Conservation (phyloP, 2,888 invertebrate species). For the Heteropelma amictum region DNA sequence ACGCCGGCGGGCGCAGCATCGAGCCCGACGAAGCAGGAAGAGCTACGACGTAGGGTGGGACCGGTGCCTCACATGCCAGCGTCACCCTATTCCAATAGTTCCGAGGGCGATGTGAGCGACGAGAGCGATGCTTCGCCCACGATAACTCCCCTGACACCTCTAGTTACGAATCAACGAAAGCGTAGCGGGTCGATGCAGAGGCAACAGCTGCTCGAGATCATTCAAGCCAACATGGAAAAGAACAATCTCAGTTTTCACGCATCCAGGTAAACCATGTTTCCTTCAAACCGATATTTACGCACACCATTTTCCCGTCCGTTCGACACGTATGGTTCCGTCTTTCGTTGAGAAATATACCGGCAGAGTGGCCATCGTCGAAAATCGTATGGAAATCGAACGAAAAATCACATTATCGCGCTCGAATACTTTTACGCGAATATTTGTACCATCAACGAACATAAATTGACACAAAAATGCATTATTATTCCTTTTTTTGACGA, state of each 20-base stretch:
- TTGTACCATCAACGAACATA: too few species aligned
- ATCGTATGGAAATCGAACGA: too few species aligned
- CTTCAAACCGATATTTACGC: too few species aligned
- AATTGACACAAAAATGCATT: too few species aligned
- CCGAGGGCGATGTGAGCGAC: constrained; percentile 75
- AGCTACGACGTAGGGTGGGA: constrained; percentile 72
- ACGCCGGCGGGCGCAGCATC: constrained; percentile 60
- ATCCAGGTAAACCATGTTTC: constrained; percentile 87
- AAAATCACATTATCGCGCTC: too few species aligned
- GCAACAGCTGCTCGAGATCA: constrained; percentile 90
- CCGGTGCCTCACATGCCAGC: constrained; percentile 73
- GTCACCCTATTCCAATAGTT: constrained; percentile 74
- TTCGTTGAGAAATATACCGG: too few species aligned
- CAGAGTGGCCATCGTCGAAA: too few species aligned
- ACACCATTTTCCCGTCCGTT: too few species aligned
- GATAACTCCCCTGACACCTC: constrained; percentile 74
- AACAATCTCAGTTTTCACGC: constrained; percentile 92
- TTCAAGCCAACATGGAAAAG: constrained; percentile 94
- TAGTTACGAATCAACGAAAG: constrained; percentile 80
- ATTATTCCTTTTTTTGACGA: background rate
- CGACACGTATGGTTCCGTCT: too few species aligned
- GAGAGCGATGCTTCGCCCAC: constrained; percentile 72
- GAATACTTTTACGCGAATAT: too few species aligned
- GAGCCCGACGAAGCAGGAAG: constrained; percentile 72
- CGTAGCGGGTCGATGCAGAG: constrained; percentile 87